Percentiles rank a stretch among this genome's conserved stretches.
Evolutionary conservation across 2,888 invertebrate species (phyloP).

Genomic region (Drosophila melanosoma): DNA sequence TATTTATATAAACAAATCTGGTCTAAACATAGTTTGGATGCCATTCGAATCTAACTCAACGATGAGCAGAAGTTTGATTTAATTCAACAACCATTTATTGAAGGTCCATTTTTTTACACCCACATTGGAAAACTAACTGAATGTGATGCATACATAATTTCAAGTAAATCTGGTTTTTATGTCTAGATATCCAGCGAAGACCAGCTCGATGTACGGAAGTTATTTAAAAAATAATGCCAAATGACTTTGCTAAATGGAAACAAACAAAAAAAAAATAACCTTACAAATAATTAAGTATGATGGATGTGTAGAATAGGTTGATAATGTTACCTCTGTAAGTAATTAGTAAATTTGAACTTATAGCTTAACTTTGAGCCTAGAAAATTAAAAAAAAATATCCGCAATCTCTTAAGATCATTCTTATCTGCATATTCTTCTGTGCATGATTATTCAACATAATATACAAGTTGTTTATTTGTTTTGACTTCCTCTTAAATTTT

Average conservation of each 20-base stretch:
- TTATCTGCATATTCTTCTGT: constrained; percentile 13
- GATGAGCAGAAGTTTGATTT: constrained; percentile 2
- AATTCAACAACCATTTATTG: not conserved
- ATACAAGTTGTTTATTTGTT: constrained; percentile 10
- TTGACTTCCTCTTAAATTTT: not conserved
- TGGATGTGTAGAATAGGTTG: no score
- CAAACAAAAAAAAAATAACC: not conserved
- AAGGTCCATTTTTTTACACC: constrained; percentile 36
- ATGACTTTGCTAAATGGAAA: constrained; percentile 28
- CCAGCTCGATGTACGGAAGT: constrained; percentile 38
- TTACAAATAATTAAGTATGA: not conserved
- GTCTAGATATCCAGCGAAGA: constrained; percentile 2
- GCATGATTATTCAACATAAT: no score
- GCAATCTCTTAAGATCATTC: constrained; percentile 17
- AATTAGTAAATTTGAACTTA: not conserved
- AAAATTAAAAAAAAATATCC: not conserved
- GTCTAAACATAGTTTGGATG: constrained; percentile 17
- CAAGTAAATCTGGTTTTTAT: constrained; percentile 60
- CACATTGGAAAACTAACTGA: constrained; percentile 17
- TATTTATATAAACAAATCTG: not conserved
- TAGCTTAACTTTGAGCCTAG: not conserved
- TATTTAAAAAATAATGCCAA: constrained; percentile 20
- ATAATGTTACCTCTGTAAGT: not conserved
- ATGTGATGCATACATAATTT: constrained; percentile 57
- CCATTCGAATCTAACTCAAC: constrained; percentile 30